A percentile compares a stretch with the other conserved stretches of the same genome.
Conservation (phyloP, 2,797 vertebrate genomes). For the Antennarius maculatus region DNA sequence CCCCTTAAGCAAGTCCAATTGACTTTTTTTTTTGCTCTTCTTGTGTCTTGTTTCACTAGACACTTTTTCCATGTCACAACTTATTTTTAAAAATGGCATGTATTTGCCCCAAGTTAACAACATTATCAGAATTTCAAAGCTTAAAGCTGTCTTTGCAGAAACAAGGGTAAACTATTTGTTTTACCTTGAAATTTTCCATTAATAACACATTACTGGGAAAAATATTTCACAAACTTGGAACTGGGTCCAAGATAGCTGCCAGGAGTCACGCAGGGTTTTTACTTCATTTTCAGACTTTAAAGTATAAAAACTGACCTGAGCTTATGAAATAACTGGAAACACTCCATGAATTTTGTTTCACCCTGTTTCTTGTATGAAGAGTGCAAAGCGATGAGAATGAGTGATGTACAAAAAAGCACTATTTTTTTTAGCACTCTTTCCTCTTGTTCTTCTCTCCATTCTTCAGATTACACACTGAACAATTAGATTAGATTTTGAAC, state of each 20-base stretch:
- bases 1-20: too few species aligned
- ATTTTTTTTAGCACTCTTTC: not conserved
- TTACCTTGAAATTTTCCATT: conserved; percentile 39
- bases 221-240: conserved; percentile 31
- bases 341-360: not conserved
- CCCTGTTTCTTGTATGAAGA: conserved; percentile 7
- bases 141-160: conserved; percentile 41
- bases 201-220: conserved; percentile 37
- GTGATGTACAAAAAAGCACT: conserved; percentile 9
- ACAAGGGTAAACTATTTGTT: conserved; percentile 41
- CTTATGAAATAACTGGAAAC: conserved; percentile 24
- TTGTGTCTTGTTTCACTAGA: conserved; percentile 1
- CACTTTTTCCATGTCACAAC: conserved; percentile 42
- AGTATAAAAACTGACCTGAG: conserved; percentile 24
- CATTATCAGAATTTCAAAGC: conserved; percentile 54
- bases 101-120: conserved; percentile 46
- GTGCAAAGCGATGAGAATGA: conserved; percentile 4
- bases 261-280: conserved; percentile 19
- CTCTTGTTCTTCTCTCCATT: conserved; percentile 36
- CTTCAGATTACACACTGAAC: conserved; percentile 13
- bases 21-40: too few species aligned
- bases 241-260: conserved; percentile 21
- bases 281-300: conserved; percentile 31
- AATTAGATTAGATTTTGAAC: conserved; percentile 24
- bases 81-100: conserved; percentile 41